A percentile compares a stretch with the other conserved stretches of the same genome.
Conservation (phyloP, 2,888 invertebrate species). For the Phoronis australis region DNA sequence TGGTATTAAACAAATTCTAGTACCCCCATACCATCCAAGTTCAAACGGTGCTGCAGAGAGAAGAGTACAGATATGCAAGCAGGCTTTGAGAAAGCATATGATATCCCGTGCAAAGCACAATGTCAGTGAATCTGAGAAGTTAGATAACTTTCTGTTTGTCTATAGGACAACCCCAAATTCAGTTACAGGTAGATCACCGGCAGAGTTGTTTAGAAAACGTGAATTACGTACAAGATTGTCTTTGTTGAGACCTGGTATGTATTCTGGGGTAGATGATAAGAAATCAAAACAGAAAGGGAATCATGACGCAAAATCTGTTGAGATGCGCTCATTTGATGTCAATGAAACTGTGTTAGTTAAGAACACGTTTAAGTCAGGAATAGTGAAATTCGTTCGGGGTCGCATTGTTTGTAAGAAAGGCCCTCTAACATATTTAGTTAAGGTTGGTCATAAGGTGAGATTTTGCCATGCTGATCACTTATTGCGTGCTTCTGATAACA, state of each 20-base stretch:
- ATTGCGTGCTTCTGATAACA: too few relatives aligned
- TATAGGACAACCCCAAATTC: conserved; percentile 2
- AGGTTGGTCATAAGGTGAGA: too few relatives aligned
- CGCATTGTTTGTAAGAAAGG: background rate
- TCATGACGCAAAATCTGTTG: background rate
- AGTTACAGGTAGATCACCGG: background rate
- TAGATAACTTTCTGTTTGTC: conserved; percentile 1
- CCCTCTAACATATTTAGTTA: conserved; percentile 2
- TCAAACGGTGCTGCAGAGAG: conserved; percentile 3
- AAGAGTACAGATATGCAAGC: background rate
- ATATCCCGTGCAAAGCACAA: too few relatives aligned
- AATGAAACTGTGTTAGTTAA: background rate
- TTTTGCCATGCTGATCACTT: too few relatives aligned
- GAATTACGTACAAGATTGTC: background rate
- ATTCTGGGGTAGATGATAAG: background rate
- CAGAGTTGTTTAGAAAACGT: conserved; percentile 2
- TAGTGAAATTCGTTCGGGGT: background rate
- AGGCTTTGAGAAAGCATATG: too few relatives aligned
- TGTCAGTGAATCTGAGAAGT: too few relatives aligned
- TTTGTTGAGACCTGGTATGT: background rate
- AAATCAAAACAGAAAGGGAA: background rate
- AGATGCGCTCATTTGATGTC: background rate
- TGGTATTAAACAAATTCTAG: conserved; percentile 3
- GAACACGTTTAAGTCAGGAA: background rate
- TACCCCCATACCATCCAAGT: conserved; percentile 4